These are phyloP conservation scores for Megaleporinus macrocephalus DNA, from an alignment of 2,113 vertebrate genomes.

Conservation along the genomic window DNA sequence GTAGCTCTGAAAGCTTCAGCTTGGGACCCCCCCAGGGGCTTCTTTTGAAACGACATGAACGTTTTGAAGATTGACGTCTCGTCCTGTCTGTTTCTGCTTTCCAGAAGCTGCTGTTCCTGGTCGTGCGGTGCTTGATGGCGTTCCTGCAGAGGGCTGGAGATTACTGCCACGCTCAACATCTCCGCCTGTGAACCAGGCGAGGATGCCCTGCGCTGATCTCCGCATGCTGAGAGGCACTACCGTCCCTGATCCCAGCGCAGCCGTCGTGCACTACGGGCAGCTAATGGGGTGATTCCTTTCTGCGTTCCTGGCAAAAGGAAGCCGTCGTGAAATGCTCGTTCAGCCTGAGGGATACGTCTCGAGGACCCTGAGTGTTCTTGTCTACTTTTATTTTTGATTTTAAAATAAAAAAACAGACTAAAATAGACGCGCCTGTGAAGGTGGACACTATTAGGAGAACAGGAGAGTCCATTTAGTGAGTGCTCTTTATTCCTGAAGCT, in stretches of 20 bases:
- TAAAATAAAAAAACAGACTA: neutral
- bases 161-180: conserved; percentile 61
- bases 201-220: conserved; percentile 27
- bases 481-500: neutral
- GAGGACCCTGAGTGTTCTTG: neutral
- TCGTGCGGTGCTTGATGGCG: conserved; percentile 47
- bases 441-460: neutral
- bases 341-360: neutral
- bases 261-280: conserved; percentile 9
- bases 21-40: too few relatives aligned
- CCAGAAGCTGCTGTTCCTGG: conserved; percentile 23
- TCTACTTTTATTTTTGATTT: neutral
- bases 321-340: conserved; percentile 23
- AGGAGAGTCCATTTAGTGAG: neutral
- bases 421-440: neutral
- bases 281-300: conserved; percentile 56
- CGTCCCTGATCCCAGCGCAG: neutral
- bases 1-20: too few relatives aligned
- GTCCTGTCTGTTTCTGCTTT: neutral
- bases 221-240: conserved; percentile 6
- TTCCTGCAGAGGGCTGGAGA: conserved; percentile 54
- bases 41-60: too few relatives aligned
- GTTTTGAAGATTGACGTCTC: too few relatives aligned
- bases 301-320: conserved; percentile 39
- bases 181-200: neutral